phyloP scores from a whole-genome alignment of 2,797 vertebrate species.

The Parambassis ranga region DNA sequence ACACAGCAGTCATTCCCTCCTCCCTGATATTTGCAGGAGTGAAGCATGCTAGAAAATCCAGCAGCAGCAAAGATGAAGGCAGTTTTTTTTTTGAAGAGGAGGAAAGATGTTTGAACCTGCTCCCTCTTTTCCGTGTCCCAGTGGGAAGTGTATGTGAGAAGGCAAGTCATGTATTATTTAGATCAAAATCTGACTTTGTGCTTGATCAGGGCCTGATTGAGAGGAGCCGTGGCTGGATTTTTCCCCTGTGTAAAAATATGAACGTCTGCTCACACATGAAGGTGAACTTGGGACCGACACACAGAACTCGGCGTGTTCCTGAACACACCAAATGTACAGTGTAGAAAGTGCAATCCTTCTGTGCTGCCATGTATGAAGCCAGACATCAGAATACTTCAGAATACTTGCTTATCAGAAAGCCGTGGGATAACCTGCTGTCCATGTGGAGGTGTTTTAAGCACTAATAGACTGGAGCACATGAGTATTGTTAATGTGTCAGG shows the following conservation, averaged over 20 bases:
- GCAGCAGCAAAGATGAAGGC: conserved; percentile 56
- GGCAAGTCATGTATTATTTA: conserved; percentile 80
- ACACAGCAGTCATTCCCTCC: conserved; percentile 9
- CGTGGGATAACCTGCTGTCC: conserved; percentile 38
- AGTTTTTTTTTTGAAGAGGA: conserved; percentile 59
- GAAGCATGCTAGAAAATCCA: conserved; percentile 44
- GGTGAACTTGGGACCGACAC: conserved; percentile 49
- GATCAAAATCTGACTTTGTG: conserved; percentile 64
- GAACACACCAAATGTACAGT: conserved; percentile 14
- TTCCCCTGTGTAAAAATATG: neutral
- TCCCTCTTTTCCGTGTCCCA: conserved; percentile 57
- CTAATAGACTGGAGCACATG: conserved; percentile 45
- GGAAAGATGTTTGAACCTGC: conserved; percentile 64
- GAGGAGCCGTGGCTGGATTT: conserved; percentile 55
- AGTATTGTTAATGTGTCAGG: conserved; percentile 68
- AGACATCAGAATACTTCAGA: conserved; percentile 12
- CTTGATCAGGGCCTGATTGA: conserved; percentile 77
- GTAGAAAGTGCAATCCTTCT: neutral
- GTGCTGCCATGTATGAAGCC: neutral
- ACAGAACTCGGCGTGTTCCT: conserved; percentile 14
- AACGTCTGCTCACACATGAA: conserved; percentile 40
- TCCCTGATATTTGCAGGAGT: conserved; percentile 35
- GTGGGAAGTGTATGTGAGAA: conserved; percentile 62
- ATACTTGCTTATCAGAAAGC: conserved; percentile 21
- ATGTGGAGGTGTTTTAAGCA: conserved; percentile 32